Evolutionary conservation across 2,113 vertebrate genomes (phyloP).

Genomic region (Eurystomus gularis): DNA sequence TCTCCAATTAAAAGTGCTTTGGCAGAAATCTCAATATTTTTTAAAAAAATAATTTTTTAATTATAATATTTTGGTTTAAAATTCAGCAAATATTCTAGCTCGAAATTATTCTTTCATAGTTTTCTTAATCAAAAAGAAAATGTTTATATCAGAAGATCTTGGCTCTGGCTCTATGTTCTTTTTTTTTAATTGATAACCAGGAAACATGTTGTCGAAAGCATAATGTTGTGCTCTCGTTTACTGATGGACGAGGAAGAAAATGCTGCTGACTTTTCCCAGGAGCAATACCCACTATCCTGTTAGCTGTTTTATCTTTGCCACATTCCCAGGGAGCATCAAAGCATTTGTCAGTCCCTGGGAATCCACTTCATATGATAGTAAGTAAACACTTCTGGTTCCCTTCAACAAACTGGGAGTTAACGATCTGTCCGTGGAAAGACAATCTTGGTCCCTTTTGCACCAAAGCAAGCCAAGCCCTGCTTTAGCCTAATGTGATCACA

Average conservation of each 20-base stretch:
- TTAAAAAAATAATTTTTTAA: not conserved
- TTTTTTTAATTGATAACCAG: not conserved
- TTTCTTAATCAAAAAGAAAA: not conserved
- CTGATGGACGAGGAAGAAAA: not conserved
- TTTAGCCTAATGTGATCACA: conserved; percentile 3
- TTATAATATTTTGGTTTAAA: not conserved
- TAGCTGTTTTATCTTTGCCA: not conserved
- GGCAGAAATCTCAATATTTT: not conserved
- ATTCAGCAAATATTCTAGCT: not conserved
- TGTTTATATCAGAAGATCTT: not conserved
- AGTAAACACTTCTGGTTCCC: not conserved
- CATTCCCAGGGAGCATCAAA: not conserved
- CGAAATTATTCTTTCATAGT: not conserved
- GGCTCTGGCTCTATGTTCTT: not conserved
- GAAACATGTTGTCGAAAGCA: not conserved
- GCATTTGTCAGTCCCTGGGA: not conserved
- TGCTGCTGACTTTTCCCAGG: not conserved
- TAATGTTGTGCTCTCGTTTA: not conserved
- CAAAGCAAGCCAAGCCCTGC: not conserved
- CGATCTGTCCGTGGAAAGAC: not conserved
- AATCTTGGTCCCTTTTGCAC: not conserved
- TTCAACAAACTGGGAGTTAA: not conserved
- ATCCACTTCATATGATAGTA: not conserved
- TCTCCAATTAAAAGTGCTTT: not conserved
- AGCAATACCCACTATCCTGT: not conserved